These are phyloP conservation scores for Petroica traversi DNA, from an alignment of 2,113 vertebrate genomes.

Conservation along the genomic window DNA sequence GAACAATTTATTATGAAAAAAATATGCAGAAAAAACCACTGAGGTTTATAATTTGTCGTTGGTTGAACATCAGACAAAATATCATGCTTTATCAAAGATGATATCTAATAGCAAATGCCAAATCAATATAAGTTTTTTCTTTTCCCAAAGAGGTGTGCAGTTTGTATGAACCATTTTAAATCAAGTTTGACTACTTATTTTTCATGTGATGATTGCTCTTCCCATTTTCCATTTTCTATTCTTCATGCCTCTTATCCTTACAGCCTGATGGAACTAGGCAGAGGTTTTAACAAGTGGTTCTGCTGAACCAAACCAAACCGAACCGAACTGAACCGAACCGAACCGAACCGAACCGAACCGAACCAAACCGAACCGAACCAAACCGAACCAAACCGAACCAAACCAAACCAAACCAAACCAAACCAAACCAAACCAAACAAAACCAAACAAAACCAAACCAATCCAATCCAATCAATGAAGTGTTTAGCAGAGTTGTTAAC, in stretches of 20 bases:
- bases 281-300: not conserved
- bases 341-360: not conserved
- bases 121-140: not conserved
- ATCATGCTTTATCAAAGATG: not conserved
- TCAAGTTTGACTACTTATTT: not conserved
- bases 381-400: not conserved
- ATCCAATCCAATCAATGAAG: not conserved
- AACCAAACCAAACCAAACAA: not conserved
- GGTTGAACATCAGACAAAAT: not conserved
- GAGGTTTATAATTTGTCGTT: not conserved
- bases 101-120: not conserved
- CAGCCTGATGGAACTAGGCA: not conserved
- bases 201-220: not conserved
- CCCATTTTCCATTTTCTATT: not conserved
- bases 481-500: not conserved
- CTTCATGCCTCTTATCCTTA: not conserved
- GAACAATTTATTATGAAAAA: not conserved
- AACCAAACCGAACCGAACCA: not conserved
- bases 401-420: not conserved
- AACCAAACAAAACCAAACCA: not conserved
- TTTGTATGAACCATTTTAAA: not conserved
- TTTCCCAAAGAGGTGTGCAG: rapidly evolving
- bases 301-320: not conserved
- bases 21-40: not conserved
- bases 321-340: not conserved